Evolutionary conservation across 2,888 invertebrate genomes (phyloP), one percentile per base, ranked within the genome.

Genomic region (Clanis bilineata): DNA sequence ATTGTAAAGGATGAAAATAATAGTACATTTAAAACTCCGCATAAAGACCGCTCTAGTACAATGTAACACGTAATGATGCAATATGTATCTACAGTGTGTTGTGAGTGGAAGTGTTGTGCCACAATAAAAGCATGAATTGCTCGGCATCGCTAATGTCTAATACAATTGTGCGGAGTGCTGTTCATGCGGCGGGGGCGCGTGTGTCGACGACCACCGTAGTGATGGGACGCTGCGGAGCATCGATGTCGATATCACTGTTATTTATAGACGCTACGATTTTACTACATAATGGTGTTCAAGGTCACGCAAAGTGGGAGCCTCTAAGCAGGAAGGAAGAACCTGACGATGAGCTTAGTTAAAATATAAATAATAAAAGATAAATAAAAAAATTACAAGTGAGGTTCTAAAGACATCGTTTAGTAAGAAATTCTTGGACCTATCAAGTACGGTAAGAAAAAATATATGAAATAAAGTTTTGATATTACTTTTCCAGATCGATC

Each of bases 131-230:
- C 74, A 66, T 71, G 75, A 73, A 76, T 72, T 69, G 69, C 70
- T 66, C 69, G 70, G 76, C 76, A 74, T 76, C 77, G 76, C 83
- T 84, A 79, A 82, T 85, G 83, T 85, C 79, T 86, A 84, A 88
- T 84, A 82, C 81, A 83, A 85, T 86, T 85, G 83, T 79, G 73
- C 76, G 73, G 77, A 83, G 81, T 76, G 79, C 77, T 81, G 79
- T 74, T 79, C 81, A 79, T 77, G 73, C 76, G 76, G 71, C 70
- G 73, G 77, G 79, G 77, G 77, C 69, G 78, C 75, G 70, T 77
- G 70, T 69, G 72, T 59, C 64, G 61, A 45, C 45, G 64, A 47
- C 61, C 55, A 44, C 61, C 44, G 43, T 69, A 74, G 67, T 44
- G 69, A 63, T 61, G 72, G 61, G 64, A 58, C 58, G 5, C 23